Evolutionary conservation across 2,888 invertebrate genomes (phyloP), one percentile per base, ranked within the genome.

Genomic region (Drosophila helvetica): DNA sequence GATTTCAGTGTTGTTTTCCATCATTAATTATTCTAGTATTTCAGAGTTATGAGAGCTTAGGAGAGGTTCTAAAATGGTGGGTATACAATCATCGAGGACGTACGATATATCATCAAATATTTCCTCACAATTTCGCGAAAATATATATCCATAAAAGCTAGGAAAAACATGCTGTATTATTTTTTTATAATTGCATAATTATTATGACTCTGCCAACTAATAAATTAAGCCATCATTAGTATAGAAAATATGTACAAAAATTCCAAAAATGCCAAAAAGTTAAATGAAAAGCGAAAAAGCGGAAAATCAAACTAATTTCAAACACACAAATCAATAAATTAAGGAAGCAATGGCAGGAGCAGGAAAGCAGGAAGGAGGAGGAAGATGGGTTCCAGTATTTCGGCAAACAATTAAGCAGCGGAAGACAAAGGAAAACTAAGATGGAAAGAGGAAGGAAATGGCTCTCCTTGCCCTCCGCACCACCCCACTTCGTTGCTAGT

Each of bases 391-490:
- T 2, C 50, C 12, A 25, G 30, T 25, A 56, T 42, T 50, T 30
- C 17, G 52, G 46, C 53, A 78, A 79, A 80, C 77, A 78, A 78
- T 78, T 79, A 79, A 79, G 79, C 74, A 65, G 59, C 74, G 78
- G 77, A 79, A 79, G 74, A 77, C 77, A 74, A 55, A 70, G n/a
- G 38, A 53, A 60, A 46, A 46, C 6, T 19, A 30, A 46, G 43
- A 45, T 18, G 43, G 27, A 55, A 38, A n/a, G n/a, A 38, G 22
- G 42, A 45, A 47, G 19, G n/a, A 22, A 48, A 22, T 19, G 17
- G 48, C 15, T 2, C 48, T 25, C 38, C 38, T 6, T 2, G 15
- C 38, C 6, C 38, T n/a, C 38, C 12, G 4, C 33, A 1, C 4
- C 5, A 1, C n/a, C 0, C 38, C 12, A 0, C 30, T 30, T 3